Conservation (phyloP, 2,797 vertebrate species). For the Cryptoblepharus egeriae region DNA sequence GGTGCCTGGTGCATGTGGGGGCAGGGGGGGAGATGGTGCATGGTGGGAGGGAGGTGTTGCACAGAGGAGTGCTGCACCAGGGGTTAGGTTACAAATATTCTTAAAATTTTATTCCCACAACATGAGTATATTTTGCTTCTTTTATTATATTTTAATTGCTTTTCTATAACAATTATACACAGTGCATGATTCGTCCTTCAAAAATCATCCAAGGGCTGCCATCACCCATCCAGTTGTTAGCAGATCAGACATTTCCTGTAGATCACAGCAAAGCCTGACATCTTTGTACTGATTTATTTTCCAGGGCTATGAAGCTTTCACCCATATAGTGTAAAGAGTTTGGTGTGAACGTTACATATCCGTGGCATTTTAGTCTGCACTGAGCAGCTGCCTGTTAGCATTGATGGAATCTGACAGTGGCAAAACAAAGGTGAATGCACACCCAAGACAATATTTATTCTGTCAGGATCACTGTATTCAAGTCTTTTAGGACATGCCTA, state of each 20-base stretch:
- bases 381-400: not conserved
- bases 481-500: not conserved
- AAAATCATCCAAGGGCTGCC: not conserved
- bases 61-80: too few relatives aligned
- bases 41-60: too few relatives aligned
- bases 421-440: not conserved
- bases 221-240: not conserved
- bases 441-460: not conserved
- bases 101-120: too few relatives aligned
- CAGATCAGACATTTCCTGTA: not conserved
- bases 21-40: too few relatives aligned
- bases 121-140: too few relatives aligned
- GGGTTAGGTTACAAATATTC: too few relatives aligned
- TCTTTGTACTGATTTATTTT: not conserved
- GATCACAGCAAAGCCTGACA: too few relatives aligned
- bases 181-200: not conserved
- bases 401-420: fast-evolving
- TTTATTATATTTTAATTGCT: not conserved
- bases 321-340: not conserved
- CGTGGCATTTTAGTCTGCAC: not conserved
- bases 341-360: not conserved
- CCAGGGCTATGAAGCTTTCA: not conserved
- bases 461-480: not conserved
- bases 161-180: not conserved
- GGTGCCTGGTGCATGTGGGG: too few relatives aligned